These are phyloP conservation scores for Monoplex corrugatus DNA, from an alignment of 2,888 invertebrate species.

Conservation along the genomic window DNA sequence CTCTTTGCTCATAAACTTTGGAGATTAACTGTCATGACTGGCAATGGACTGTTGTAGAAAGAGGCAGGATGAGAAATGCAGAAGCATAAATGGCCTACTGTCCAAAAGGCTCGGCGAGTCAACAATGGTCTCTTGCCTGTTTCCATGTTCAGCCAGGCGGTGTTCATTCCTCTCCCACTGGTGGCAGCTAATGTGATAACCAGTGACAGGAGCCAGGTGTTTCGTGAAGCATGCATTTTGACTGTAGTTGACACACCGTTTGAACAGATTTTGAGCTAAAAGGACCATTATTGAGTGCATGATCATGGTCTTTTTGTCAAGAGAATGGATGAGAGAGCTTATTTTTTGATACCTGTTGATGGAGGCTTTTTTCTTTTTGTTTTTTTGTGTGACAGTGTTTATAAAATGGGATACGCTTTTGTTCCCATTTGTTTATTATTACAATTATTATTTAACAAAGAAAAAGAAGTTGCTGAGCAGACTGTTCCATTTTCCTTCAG, in stretches of 20 bases:
- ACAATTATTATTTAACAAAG: constrained; percentile 2
- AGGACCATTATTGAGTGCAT: constrained; percentile 76
- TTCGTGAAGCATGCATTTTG: constrained; percentile 50
- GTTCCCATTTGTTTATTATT: constrained; percentile 47
- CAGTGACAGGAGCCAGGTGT: constrained; percentile 10
- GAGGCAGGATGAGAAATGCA: background rate
- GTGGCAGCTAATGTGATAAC: constrained; percentile 47
- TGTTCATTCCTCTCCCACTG: constrained; percentile 47
- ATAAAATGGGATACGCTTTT: constrained; percentile 54
- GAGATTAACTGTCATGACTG: background rate
- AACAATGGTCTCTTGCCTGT: constrained; percentile 42
- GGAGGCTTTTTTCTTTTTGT: constrained; percentile 59
- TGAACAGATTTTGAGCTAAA: constrained; percentile 64
- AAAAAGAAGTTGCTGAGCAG: constrained; percentile 32
- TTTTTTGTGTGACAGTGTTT: constrained; percentile 65
- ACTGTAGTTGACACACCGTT: constrained; percentile 48
- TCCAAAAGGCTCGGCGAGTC: constrained; percentile 29
- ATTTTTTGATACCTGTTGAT: constrained; percentile 88
- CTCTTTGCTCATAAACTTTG: constrained; percentile 52
- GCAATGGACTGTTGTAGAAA: background rate
- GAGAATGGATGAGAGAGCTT: constrained; percentile 82
- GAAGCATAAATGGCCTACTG: constrained; percentile 1
- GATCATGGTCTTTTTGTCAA: constrained; percentile 78
- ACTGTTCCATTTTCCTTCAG: background rate
- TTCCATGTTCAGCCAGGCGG: constrained; percentile 19